Evolutionary conservation across 2,888 invertebrate genomes (phyloP).

Genomic region (Dusona sp.): DNA sequence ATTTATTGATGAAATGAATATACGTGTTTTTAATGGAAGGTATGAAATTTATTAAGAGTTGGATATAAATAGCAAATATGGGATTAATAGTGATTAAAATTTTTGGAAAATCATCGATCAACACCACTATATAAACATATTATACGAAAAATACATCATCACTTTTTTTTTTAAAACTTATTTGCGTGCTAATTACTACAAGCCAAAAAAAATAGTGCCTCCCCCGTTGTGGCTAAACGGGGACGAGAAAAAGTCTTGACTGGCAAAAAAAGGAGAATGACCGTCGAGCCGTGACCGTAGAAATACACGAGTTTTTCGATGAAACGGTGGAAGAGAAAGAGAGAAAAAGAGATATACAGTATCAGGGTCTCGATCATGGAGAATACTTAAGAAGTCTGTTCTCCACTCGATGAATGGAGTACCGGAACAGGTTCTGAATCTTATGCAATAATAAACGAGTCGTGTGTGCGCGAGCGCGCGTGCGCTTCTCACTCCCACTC

Average conservation of each 20-base stretch:
- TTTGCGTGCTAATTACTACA: not conserved
- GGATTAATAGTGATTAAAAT: not conserved
- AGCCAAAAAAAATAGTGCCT: not conserved
- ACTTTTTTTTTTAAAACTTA: not conserved
- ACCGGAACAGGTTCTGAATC: slow-evolving; percentile 83
- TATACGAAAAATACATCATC: not conserved
- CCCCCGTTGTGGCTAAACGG: not conserved
- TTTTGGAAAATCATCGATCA: not conserved
- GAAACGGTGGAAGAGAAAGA: not conserved
- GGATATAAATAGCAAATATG: no score
- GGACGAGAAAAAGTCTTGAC: slow-evolving; percentile 5
- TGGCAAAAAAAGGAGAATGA: slow-evolving; percentile 17
- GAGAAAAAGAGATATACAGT: slow-evolving; percentile 19
- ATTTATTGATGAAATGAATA: slow-evolving; percentile 22
- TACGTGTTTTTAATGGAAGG: not conserved
- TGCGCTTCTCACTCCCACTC: slow-evolving; percentile 53
- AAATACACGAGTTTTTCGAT: slow-evolving; percentile 43
- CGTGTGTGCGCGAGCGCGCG: slow-evolving; percentile 44
- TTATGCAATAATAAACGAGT: slow-evolving; percentile 82
- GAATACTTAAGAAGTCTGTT: slow-evolving; percentile 19
- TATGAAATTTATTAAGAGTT: no score
- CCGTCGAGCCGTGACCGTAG: slow-evolving; percentile 50
- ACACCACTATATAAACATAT: not conserved
- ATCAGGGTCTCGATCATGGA: slow-evolving; percentile 47
- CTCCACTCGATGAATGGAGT: slow-evolving; percentile 77